Evolutionary conservation across 2,888 invertebrate genomes (phyloP).

Genomic region (Holacanthella duospinosa): DNA sequence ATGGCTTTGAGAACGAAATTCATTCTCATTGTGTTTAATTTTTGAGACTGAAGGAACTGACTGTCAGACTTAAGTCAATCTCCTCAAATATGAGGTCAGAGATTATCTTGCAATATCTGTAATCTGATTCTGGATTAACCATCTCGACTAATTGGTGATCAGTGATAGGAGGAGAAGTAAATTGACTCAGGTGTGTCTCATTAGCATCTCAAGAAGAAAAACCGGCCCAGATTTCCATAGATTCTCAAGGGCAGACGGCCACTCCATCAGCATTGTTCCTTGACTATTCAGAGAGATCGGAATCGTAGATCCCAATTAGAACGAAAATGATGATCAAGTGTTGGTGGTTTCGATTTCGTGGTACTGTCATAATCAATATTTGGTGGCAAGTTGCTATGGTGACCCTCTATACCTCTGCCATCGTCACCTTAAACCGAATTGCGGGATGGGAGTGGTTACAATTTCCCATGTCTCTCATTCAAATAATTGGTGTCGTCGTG

Average conservation of each 20-base stretch:
- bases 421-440: neutral
- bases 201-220: neutral
- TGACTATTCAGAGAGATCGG: neutral
- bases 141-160: too few species aligned
- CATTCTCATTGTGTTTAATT: too few species aligned
- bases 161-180: too few species aligned
- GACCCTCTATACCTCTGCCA: neutral
- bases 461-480: conserved; percentile 1
- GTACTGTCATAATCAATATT: conserved; percentile 7
- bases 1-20: too few species aligned
- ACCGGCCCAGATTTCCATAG: neutral
- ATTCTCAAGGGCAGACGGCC: neutral
- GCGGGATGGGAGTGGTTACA: neutral
- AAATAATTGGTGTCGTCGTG: conserved; percentile 9
- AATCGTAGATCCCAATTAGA: neutral
- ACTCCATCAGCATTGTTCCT: neutral
- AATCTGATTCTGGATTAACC: too few species aligned
- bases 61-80: too few species aligned
- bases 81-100: too few species aligned
- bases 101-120: too few species aligned
- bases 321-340: neutral
- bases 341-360: conserved; percentile 8
- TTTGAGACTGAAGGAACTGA: too few species aligned
- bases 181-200: neutral
- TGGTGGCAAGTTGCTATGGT: conserved; percentile 8